These are phyloP conservation scores for Piscicola geometra DNA, from an alignment of 2,888 invertebrate genomes.

Conservation along the genomic window DNA sequence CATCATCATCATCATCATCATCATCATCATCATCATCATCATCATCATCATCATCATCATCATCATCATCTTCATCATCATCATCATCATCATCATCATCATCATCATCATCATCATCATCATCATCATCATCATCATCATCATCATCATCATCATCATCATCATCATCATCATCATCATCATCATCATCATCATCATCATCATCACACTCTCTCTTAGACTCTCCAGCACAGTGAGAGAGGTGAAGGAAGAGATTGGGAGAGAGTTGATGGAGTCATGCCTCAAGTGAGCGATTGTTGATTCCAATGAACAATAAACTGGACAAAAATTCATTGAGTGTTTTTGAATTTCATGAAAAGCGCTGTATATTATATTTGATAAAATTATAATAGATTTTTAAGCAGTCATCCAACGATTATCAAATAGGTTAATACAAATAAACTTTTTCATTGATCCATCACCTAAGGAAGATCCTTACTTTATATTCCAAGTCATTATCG, in stretches of 20 bases:
- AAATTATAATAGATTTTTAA: too few relatives aligned
- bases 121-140: background rate
- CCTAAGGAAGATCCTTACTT: too few relatives aligned
- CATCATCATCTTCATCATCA: background rate
- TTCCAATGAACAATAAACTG: too few relatives aligned
- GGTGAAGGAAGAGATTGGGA: constrained; percentile 83
- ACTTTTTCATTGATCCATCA: too few relatives aligned
- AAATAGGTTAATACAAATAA: too few relatives aligned
- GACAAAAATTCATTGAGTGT: too few relatives aligned
- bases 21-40: constrained; percentile 24
- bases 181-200: background rate
- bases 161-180: background rate
- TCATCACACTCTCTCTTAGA: too few relatives aligned
- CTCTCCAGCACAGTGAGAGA: background rate
- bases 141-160: background rate
- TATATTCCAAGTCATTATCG: too few relatives aligned
- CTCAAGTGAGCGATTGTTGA: constrained; percentile 58
- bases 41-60: background rate
- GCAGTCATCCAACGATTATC: too few relatives aligned
- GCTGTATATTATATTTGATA: too few relatives aligned
- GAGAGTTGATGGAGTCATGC: constrained; percentile 86
- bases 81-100: background rate
- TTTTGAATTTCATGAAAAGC: too few relatives aligned
- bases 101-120: constrained; percentile 16
- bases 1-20: constrained; percentile 18